Evolutionary conservation across 2,113 vertebrate genomes (phyloP).

Genomic region (Pao palembangensis): DNA sequence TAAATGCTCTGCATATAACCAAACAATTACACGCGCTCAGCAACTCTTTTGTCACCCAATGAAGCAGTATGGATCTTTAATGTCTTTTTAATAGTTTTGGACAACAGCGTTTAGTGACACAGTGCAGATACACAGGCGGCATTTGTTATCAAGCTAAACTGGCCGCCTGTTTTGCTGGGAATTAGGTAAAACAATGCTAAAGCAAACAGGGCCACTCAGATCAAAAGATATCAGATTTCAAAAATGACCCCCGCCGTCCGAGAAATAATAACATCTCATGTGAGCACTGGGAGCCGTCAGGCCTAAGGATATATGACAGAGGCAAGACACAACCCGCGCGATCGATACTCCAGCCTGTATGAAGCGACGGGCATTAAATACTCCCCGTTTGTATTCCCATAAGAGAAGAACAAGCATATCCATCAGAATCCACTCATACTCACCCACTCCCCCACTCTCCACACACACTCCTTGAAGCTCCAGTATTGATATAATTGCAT

Average conservation of each 20-base stretch:
- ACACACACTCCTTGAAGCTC: slow-evolving; percentile 20
- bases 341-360: slow-evolving; percentile 64
- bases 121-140: slow-evolving; percentile 10
- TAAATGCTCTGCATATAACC: neutral
- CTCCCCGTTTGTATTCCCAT: slow-evolving; percentile 46
- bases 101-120: slow-evolving; percentile 20
- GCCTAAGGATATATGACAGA: slow-evolving; percentile 55
- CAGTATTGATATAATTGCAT: slow-evolving; percentile 7
- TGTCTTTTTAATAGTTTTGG: slow-evolving; percentile 47
- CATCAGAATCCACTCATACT: slow-evolving; percentile 62
- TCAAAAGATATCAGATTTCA: slow-evolving; percentile 19
- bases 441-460: slow-evolving; percentile 2
- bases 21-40: neutral
- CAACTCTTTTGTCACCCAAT: no score
- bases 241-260: slow-evolving; percentile 32
- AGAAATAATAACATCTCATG: slow-evolving; percentile 48
- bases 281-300: slow-evolving; percentile 49
- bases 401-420: slow-evolving; percentile 57
- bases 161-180: slow-evolving; percentile 18
- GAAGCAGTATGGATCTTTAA: slow-evolving; percentile 7
- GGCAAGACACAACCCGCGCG: slow-evolving; percentile 49
- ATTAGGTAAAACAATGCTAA: slow-evolving; percentile 11
- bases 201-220: slow-evolving; percentile 1
- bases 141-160: slow-evolving; percentile 36
- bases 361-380: slow-evolving; percentile 63